Evolutionary conservation across 2,113 vertebrate species (phyloP), one percentile per base, ranked within the genome.

Genomic region (Sardina pilchardus): DNA sequence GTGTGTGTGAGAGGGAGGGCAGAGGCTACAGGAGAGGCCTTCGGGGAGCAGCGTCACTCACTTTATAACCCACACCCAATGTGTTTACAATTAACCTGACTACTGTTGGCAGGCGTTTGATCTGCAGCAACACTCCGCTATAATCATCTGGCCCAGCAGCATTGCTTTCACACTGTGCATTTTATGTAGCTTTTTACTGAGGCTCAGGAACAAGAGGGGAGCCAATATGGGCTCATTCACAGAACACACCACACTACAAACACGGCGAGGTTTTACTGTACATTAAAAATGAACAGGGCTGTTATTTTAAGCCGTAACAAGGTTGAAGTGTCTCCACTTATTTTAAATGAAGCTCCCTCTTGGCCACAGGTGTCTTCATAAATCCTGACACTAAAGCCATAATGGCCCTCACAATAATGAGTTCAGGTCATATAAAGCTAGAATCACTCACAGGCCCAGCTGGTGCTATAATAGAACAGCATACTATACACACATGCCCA

Each of bases 401-500:
- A 88, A 90, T 90, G 92, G 86, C 78, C 85, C 88, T 85, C 83
- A 91, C 88, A 84, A 48, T 56, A 87, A 89, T 89, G 89, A 90
- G 90, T 82, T 82, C 88, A 81, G 88, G 90, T 90, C 93, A 86
- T 87, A 85, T 89, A 89, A 93, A 94, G 90, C 85, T 87, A 86
- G 86, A 89, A 84, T 89, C 87, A 85, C 85, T 90, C 85, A 88
- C 88, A 90, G 86, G 85, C 86, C 89, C 83, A 90, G 89, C 91
- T 88, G 87, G 88, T 47, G 90, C 91, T 36, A 92, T 92, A 91
- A 86, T 93, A 92, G 93, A 89, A 91, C 93, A 93, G 90, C 90
- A 92, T 90, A 89, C 92, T 90, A 92, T 90, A 89, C 92, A 89
- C 90, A 92, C 89, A 89, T 53, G 89, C 90, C 93, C 91, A 92